Evolutionary conservation across 2,888 invertebrate genomes (phyloP), one percentile per base, ranked within the genome.

Genomic region (Monopis laevigella): DNA sequence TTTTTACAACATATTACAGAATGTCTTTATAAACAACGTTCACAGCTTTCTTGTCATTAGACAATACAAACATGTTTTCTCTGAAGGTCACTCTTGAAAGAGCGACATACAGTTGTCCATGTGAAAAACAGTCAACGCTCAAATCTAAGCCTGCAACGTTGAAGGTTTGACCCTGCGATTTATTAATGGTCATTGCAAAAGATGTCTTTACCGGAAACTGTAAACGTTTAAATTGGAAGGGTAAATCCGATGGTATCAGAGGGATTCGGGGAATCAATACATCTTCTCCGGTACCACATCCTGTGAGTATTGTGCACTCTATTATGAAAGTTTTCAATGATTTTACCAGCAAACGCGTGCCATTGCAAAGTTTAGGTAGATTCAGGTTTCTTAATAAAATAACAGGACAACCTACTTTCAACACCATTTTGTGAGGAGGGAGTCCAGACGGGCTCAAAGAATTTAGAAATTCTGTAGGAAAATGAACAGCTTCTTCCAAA

Each of bases 361-460:
- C 44, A 34, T 42, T 44, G 32, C 41, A 44, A 18, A 44, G 29
- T 27, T 19, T 47, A 45, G 46, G 50, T 47, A 46, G 45, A 43
- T 51, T 51, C 42, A 51, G 21, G 30, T 54, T 51, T 45, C 52
- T 38, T 42, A 55, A 55, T 57, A 57, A 53, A 44, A 55, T 60
- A 12, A 56, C 48, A 48, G 49, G 46, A 3, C 51, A 49, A 44
- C 55, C 53, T 47, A 54, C 50, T 44, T 55, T 56, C 21, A 56
- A 48, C 16, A 36, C 43, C 47, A 58, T 50, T 52, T 53, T 52
- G 48, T 56, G 51, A 42, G 47, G 46, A 47, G 51, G 50, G 43
- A 49, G 48, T 19, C 51, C 50, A 43, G 51, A 35, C 41, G 51
- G 18, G 44, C 53, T 47, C 45, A 52, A 46, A 10, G 48, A 52